Conservation (phyloP, 2,797 vertebrate species). For the Bradypodion pumilum region DNA sequence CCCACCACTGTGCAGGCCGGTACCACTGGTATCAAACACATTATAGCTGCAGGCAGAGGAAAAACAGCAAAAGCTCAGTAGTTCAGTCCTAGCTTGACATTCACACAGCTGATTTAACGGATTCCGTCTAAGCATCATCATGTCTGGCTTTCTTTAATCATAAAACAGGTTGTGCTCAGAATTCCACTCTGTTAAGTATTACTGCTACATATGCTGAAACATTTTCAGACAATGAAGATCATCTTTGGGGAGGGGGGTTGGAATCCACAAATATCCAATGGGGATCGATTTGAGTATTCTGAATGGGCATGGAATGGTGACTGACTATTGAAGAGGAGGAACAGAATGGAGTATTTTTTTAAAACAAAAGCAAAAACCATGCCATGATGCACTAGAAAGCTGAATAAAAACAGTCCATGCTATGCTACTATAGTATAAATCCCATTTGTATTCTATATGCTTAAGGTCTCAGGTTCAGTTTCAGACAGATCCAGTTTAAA, state of each 20-base stretch:
- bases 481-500: background rate
- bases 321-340: background rate
- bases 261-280: too few relatives aligned
- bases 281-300: background rate
- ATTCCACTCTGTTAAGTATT: background rate
- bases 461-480: background rate
- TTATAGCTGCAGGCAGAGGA: background rate
- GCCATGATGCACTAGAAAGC: too few relatives aligned
- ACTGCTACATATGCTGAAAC: background rate
- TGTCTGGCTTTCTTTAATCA: constrained; percentile 21
- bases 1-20: too few relatives aligned
- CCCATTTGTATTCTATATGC: background rate
- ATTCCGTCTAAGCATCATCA: constrained; percentile 30
- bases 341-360: background rate
- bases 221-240: constrained; percentile 3
- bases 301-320: background rate
- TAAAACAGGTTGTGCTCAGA: background rate
- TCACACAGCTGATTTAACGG: background rate
- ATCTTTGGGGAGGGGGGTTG: too few relatives aligned
- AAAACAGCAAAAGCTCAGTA: constrained; percentile 8
- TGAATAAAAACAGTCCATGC: background rate
- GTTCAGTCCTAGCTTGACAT: constrained; percentile 24
- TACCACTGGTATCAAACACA: background rate
- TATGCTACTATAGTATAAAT: background rate
- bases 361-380: too few relatives aligned